These are phyloP conservation scores for Entosphenus tridentatus DNA, from an alignment of 2,113 vertebrate genomes.

Conservation along the genomic window DNA sequence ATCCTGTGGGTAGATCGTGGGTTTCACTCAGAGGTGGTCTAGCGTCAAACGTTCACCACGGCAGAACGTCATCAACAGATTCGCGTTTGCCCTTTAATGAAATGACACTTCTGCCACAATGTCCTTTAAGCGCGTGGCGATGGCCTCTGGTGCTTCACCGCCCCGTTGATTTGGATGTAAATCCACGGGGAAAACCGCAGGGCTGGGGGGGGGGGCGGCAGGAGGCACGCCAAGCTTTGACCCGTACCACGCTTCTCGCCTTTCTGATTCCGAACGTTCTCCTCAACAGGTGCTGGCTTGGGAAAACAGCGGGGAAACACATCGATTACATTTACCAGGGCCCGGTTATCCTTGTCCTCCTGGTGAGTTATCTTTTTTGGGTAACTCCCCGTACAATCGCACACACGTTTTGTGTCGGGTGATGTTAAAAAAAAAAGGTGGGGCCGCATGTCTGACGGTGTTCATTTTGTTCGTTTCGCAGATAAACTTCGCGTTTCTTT, in stretches of 20 bases:
- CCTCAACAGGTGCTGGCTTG: constrained; percentile 76
- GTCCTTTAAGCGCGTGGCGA: too few species aligned
- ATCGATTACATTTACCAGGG: constrained; percentile 97
- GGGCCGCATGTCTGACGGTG: not conserved
- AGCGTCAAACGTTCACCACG: too few species aligned
- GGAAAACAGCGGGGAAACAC: constrained; percentile 63
- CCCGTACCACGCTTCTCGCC: not conserved
- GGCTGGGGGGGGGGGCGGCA: not conserved
- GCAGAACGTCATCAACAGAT: too few species aligned
- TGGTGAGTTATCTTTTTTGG: constrained; percentile 34
- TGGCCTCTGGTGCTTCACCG: too few species aligned
- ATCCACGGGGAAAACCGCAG: too few species aligned
- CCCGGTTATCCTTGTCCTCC: constrained; percentile 79
- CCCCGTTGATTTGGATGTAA: too few species aligned
- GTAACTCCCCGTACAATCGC: rapidly evolving
- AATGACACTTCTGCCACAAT: too few species aligned
- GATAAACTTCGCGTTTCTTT: constrained; percentile 90
- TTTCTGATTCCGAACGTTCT: not conserved
- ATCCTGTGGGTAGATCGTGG: too few species aligned
- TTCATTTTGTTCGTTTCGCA: constrained; percentile 16
- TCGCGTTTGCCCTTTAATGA: too few species aligned
- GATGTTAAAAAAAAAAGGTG: not conserved
- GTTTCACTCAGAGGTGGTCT: too few species aligned
- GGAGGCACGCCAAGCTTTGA: not conserved
- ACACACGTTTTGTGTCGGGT: not conserved